Evolutionary conservation across 2,113 vertebrate genomes (phyloP), one percentile per base, ranked within the genome.

Genomic region (Cacatua alba): DNA sequence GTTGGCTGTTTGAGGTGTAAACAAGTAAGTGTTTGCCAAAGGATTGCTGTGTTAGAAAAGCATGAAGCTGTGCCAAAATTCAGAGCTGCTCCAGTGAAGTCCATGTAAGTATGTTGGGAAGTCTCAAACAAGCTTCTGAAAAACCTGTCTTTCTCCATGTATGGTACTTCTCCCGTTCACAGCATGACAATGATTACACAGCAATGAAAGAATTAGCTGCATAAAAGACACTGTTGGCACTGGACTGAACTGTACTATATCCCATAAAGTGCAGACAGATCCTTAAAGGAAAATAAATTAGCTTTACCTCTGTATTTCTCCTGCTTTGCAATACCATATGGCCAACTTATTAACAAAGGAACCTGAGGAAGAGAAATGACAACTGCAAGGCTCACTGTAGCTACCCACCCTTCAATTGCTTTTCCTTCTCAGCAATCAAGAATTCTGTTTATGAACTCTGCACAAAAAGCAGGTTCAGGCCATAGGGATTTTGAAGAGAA

Each of bases 61-160:
- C 2, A 17, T 69, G 75, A 76, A 86, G 59, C 59, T 85, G 55
- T 92, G 93, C 86, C 95, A 96, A 64, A 91, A 93, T 44, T 84
- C 83, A 92, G 62, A 88, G 81, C 55, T 72, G 68, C 35, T 94
- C n/a, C 64, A 72, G 74, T 65, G 37, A 96, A 95, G 84, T 48
- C 95, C 93, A 90, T 88, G 69, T 90, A 95, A 91, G 92, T 93
- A 86, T 63, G 55, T 5, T 82, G 92, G 28, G 82, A 96, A 92
- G 90, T 71, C 71, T 85, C 80, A 90, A 92, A 76, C 60, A 60
- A 68, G 81, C 78, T 81, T n/a, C 59, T 59, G 57, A 77, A 95
- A 95, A 97, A 95, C 95, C 83, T 90, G 88, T 83, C 88, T 69
- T 53, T 97, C 68, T 94, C 97, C 95, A 95, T 97, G 94, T 97